Conservation (phyloP, 1,140 invertebrate genomes). For the Campoletis sonorensis region DNA sequence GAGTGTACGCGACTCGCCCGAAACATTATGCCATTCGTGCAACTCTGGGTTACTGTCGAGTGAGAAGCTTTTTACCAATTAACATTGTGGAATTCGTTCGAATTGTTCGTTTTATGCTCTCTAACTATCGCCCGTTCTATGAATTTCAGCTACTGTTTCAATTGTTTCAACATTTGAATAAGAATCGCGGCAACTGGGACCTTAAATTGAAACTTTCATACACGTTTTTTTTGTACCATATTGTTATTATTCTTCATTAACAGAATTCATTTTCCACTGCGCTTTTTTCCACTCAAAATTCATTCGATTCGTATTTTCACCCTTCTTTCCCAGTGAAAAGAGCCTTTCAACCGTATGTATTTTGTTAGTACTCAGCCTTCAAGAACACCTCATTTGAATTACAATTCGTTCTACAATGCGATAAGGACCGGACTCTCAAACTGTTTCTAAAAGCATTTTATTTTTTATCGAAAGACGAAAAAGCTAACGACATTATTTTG, state of each 20-base stretch:
- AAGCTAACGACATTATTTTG: too few species aligned
- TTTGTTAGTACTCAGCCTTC: too few species aligned
- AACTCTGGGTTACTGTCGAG: neutral
- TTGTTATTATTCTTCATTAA: neutral
- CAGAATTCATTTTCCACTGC: too few species aligned
- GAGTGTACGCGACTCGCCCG: neutral
- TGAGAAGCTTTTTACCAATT: slow-evolving; percentile 14
- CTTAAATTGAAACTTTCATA: neutral
- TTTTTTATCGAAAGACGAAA: too few species aligned
- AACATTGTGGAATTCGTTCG: neutral
- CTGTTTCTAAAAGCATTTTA: too few species aligned
- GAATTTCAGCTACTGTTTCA: neutral
- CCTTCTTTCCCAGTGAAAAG: too few species aligned
- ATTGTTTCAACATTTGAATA: neutral
- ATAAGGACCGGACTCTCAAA: too few species aligned
- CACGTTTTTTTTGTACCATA: neutral
- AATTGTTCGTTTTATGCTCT: neutral
- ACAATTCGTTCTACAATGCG: too few species aligned
- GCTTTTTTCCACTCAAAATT: too few species aligned
- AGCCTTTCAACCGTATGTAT: too few species aligned
- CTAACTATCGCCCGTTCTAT: too few species aligned
- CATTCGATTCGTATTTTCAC: neutral
- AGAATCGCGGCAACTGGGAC: neutral
- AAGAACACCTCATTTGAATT: too few species aligned
- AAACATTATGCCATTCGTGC: neutral